Evolutionary conservation across 2,797 vertebrate species (phyloP).

Genomic region (Pygocentrus nattereri): DNA sequence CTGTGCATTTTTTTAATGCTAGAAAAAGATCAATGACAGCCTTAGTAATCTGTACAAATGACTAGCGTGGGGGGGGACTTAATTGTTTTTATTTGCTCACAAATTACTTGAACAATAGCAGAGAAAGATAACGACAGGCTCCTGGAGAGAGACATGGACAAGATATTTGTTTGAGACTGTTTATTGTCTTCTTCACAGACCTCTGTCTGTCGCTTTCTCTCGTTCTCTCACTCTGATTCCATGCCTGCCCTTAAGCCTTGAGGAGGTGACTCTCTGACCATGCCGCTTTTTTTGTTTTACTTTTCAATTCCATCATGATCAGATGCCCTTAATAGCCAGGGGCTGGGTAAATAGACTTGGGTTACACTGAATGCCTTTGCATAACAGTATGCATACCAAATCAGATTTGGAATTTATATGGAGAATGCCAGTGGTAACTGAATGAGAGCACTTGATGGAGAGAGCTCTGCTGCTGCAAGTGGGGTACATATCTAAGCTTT

Average conservation of each 20-base stretch:
- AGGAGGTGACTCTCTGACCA: slow-evolving; percentile 56
- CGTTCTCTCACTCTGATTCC: slow-evolving; percentile 54
- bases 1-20: not conserved
- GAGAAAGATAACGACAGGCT: slow-evolving; percentile 43
- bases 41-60: slow-evolving; percentile 62
- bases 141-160: slow-evolving; percentile 48
- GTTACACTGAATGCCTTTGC: slow-evolving; percentile 64
- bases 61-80: slow-evolving; percentile 53
- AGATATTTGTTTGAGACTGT: slow-evolving; percentile 56
- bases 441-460: not conserved
- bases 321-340: slow-evolving; percentile 70
- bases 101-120: slow-evolving; percentile 64
- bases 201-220: slow-evolving; percentile 51
- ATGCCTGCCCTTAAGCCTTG: slow-evolving; percentile 65
- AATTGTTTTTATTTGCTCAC: slow-evolving; percentile 65
- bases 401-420: not conserved
- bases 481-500: not conserved
- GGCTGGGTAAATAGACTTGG: slow-evolving; percentile 65
- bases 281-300: slow-evolving; percentile 71
- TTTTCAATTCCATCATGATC: slow-evolving; percentile 68
- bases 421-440: not conserved
- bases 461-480: not conserved
- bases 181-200: slow-evolving; percentile 17
- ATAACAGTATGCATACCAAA: slow-evolving; percentile 66
- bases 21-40: slow-evolving; percentile 50